Conservation (phyloP, 2,797 vertebrate species). For the Trematomus bernacchii region DNA sequence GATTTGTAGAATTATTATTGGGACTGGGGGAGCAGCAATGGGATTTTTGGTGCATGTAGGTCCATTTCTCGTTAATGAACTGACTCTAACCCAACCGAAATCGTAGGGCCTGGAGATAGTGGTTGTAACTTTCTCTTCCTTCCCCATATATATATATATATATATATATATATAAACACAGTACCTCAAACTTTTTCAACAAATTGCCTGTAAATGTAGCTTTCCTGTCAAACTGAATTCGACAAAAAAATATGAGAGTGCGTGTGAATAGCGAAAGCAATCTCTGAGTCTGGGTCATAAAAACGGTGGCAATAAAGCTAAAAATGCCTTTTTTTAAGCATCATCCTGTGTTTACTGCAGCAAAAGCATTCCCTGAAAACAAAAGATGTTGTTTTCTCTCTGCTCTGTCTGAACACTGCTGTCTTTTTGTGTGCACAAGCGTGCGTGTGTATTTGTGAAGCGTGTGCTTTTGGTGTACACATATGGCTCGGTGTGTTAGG, state of each 20-base stretch:
- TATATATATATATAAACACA: neutral
- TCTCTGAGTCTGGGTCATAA: conserved; percentile 47
- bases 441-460: conserved; percentile 20
- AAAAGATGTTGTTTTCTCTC: conserved; percentile 26
- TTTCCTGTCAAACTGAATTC: conserved; percentile 33
- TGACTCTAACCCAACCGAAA: conserved; percentile 5
- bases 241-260: conserved; percentile 1
- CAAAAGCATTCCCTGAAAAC: conserved; percentile 40
- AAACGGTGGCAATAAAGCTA: conserved; percentile 13
- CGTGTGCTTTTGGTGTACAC: conserved; percentile 43
- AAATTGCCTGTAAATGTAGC: conserved; percentile 26
- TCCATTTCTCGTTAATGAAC: conserved; percentile 41
- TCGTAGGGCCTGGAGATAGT: neutral
- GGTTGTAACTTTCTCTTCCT: conserved; percentile 2
- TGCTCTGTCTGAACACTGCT: conserved; percentile 26
- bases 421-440: conserved; percentile 21
- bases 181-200: conserved; percentile 4
- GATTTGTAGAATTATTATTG: conserved; percentile 10
- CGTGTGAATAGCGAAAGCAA: conserved; percentile 13
- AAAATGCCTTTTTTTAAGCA: conserved; percentile 5
- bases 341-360: conserved; percentile 20
- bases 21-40: neutral
- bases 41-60: conserved; percentile 10
- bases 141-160: neutral
- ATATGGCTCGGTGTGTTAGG: conserved; percentile 6